Conservation (phyloP, 2,888 invertebrate species). For the Mimas tiliae region DNA sequence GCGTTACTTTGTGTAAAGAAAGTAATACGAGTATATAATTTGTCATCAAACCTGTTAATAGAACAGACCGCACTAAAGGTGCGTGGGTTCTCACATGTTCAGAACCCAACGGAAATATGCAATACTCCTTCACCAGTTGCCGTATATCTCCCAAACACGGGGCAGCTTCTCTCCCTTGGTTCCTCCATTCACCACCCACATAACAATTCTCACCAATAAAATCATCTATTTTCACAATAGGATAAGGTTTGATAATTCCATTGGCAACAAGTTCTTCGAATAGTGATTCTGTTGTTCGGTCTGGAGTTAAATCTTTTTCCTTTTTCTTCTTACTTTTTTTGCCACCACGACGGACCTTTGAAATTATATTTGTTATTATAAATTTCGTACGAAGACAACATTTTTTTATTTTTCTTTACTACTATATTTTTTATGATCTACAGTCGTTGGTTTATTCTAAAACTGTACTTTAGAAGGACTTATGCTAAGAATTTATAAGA, state of each 20-base stretch:
- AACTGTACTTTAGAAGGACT: too few relatives aligned
- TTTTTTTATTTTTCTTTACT: background rate
- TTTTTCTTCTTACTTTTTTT: constrained; percentile 97
- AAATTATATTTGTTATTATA: background rate
- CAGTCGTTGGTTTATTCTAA: too few relatives aligned
- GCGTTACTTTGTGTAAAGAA: background rate
- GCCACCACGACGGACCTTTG: constrained; percentile 88
- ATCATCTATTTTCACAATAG: constrained; percentile 86
- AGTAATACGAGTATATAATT: too few relatives aligned
- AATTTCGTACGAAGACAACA: background rate
- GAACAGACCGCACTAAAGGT: constrained; percentile 91
- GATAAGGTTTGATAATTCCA: constrained; percentile 94
- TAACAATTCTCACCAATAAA: constrained; percentile 93
- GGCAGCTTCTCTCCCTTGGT: constrained; percentile 78
- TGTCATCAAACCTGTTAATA: constrained; percentile 87
- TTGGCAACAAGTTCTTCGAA: constrained; percentile 96
- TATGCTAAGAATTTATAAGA: too few relatives aligned
- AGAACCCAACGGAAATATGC: constrained; percentile 93
- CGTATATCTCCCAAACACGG: constrained; percentile 92
- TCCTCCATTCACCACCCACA: constrained; percentile 80
- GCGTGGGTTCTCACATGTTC: constrained; percentile 87
- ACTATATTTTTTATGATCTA: background rate
- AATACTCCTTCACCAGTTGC: constrained; percentile 93
- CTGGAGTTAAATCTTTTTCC: constrained; percentile 97
- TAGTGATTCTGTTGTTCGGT: constrained; percentile 94